Evolutionary conservation across 2,888 invertebrate genomes (phyloP).

Genomic region (Perdita meconis): DNA sequence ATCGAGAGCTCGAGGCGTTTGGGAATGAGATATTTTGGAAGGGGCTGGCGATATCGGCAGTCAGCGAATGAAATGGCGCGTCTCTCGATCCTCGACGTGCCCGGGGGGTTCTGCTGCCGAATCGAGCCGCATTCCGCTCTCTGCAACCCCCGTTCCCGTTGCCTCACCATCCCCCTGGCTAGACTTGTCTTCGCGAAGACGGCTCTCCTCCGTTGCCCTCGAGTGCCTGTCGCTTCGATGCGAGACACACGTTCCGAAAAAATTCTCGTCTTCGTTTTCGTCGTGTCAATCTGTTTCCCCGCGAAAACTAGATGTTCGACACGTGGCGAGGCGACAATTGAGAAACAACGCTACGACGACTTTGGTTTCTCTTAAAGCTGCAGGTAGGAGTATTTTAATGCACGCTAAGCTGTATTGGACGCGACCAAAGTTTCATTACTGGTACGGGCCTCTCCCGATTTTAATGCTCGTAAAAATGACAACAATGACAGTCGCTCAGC

Average conservation of each 20-base stretch:
- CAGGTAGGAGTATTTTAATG: neutral
- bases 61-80: constrained; percentile 83
- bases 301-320: neutral
- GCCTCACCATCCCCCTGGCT: constrained; percentile 46
- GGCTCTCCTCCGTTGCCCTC: constrained; percentile 64
- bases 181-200: constrained; percentile 73
- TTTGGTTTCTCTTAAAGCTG: too few relatives aligned
- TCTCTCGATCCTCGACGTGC: constrained; percentile 82
- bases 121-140: constrained; percentile 78
- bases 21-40: constrained; percentile 84
- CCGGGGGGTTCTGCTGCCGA: constrained; percentile 80
- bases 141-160: constrained; percentile 37
- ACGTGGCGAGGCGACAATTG: neutral
- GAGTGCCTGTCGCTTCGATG: constrained; percentile 52
- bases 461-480: constrained; percentile 72
- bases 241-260: neutral
- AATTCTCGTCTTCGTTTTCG: neutral
- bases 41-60: constrained; percentile 83
- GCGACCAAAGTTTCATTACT: constrained; percentile 38
- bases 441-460: constrained; percentile 48
- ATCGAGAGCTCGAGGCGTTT: constrained; percentile 83
- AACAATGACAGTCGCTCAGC: constrained; percentile 78
- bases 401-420: neutral
- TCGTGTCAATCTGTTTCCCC: neutral
- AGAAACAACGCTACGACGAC: too few relatives aligned